phyloP scores from a whole-genome alignment of 2,113 vertebrate genomes.

The Notiomystis cincta region DNA sequence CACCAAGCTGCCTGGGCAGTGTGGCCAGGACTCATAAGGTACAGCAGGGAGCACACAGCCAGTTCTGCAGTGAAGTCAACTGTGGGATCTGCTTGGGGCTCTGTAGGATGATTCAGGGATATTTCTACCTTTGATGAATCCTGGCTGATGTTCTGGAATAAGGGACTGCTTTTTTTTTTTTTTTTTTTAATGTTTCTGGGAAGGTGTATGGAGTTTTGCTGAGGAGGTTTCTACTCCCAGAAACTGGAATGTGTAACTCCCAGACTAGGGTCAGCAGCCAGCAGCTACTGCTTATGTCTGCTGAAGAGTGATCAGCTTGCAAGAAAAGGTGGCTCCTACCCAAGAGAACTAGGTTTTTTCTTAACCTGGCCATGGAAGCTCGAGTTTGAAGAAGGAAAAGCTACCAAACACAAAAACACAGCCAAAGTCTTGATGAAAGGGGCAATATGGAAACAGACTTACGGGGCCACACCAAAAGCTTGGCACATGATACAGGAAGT shows the following conservation, averaged over 20 bases:
- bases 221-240: slow-evolving; percentile 21
- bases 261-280: slow-evolving; percentile 39
- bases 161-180: background rate
- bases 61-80: slow-evolving; percentile 20
- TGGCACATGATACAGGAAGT: slow-evolving; percentile 46
- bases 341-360: slow-evolving; percentile 15
- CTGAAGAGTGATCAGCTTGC: slow-evolving; percentile 29
- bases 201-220: slow-evolving; percentile 25
- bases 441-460: slow-evolving; percentile 42
- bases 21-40: background rate
- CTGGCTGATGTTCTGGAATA: slow-evolving; percentile 41
- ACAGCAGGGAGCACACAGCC: background rate
- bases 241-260: background rate
- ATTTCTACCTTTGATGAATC: slow-evolving; percentile 45
- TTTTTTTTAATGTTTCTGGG: slow-evolving; percentile 33
- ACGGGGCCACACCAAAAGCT: slow-evolving; percentile 58
- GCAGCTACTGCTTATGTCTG: slow-evolving; percentile 34
- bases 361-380: background rate
- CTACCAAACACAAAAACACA: slow-evolving; percentile 39
- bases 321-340: slow-evolving; percentile 38
- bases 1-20: background rate
- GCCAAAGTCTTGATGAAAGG: slow-evolving; percentile 38
- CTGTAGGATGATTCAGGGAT: slow-evolving; percentile 20
- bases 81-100: background rate
- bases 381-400: slow-evolving; percentile 4